Base-by-base conservation (phyloP, 1,140 invertebrate species). In the Scaptomyza pallida region DNA sequence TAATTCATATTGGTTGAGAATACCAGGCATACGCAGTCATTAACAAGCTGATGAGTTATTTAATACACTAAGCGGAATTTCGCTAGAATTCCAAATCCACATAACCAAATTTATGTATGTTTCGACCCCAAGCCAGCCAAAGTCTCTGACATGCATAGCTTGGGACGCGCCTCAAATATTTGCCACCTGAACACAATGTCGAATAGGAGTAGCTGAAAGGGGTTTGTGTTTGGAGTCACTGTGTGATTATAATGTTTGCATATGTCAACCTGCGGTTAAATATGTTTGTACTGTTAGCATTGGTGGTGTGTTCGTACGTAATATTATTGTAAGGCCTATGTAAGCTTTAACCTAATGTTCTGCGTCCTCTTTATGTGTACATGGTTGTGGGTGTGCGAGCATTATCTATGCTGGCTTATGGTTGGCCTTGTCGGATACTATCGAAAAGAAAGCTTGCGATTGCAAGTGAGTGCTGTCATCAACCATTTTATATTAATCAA, bases 181-280 rank as follows among this genome's bases (percentile, higher is more conserved):
- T 65, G 61, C 52, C 54, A 47, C 37, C 40, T 50, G 37, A 64
- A 21, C 26, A 59, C 40, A 56, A 17, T 23, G 13, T 12, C 15
- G 12, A 21, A 33, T 12, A 44, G n/a, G n/a, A n/a, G 8, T 26
- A 26, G n/a, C 40, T 26, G 10, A 33, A 13, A 37, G 13, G 33
- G 33, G 33, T 4, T 6, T 26, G 19, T 21, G 23, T 26, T 5
- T 30, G 26, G 26, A 9, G 33, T 21, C 23, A 5, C 15, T 43
- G 55, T 57, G 59, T 37, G 61, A 55, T 63, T 52, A 43, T 62
- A 63, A 40, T 61, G 56, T 51, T 73, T 74, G 75, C 74, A 69
- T 57, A 67, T 75, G 78, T 88, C 77, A 82, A 57, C 56, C 47
- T 78, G 82, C 63, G 77, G 82, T 81, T 78, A 52, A 72, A 61